Evolutionary conservation across 2,888 invertebrate genomes (phyloP).

Genomic region (Neoascia interrupta): DNA sequence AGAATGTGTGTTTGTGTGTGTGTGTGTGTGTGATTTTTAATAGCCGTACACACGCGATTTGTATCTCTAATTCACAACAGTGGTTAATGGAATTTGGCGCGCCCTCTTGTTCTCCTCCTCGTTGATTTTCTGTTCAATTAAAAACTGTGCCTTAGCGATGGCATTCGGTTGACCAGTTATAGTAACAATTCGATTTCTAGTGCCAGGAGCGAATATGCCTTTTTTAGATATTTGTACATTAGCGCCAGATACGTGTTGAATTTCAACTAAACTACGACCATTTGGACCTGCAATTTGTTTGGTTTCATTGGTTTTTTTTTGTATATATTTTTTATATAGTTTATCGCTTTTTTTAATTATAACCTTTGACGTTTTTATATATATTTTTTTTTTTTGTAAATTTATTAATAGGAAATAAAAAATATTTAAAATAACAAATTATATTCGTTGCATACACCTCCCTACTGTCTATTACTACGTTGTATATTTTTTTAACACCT

Average conservation of each 20-base stretch:
- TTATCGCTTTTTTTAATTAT: constrained; percentile 47
- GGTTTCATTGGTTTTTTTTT: constrained; percentile 57
- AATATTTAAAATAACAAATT: constrained; percentile 29
- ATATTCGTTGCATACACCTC: constrained; percentile 64
- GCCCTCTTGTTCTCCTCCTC: constrained; percentile 97
- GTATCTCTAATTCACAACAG: constrained; percentile 78
- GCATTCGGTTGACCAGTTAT: constrained; percentile 94
- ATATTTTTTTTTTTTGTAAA: constrained; percentile 23
- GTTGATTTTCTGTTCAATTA: constrained; percentile 97
- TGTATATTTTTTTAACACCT: constrained; percentile 30
- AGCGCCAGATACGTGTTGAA: constrained; percentile 97
- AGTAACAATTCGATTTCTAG: constrained; percentile 97
- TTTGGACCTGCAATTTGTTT: constrained; percentile 86
- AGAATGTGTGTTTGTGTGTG: constrained; percentile 57
- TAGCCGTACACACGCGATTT: constrained; percentile 63
- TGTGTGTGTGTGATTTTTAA: constrained; percentile 32
- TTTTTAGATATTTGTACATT: constrained; percentile 99
- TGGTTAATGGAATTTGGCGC: constrained; percentile 89
- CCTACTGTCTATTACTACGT: constrained; percentile 40
- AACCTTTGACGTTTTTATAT: constrained; percentile 43
- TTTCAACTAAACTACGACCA: constrained; percentile 97
- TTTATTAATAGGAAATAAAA: constrained; percentile 24
- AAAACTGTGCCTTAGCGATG: constrained; percentile 94
- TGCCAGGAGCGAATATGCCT: constrained; percentile 97
- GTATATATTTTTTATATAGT: constrained; percentile 26